Evolutionary conservation across 2,113 vertebrate genomes (phyloP).

Genomic region (Chascanopsetta lugubris): DNA sequence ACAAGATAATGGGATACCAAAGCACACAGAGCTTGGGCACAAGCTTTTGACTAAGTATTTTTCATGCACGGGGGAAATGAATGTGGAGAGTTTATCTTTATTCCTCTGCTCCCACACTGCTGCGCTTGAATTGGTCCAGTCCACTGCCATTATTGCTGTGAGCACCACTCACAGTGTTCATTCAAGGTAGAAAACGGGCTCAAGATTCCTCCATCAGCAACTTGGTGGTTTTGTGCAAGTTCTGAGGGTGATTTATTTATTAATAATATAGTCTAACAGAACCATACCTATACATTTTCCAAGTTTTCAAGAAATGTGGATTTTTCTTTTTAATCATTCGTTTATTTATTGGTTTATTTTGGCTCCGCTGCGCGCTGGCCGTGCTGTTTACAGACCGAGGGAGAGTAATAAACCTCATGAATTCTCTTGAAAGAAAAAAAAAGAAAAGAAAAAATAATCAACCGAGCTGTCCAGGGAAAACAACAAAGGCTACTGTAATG

Average conservation of each 20-base stretch:
- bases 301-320: constrained; percentile 14
- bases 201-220: constrained; percentile 17
- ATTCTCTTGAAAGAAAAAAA: constrained; percentile 61
- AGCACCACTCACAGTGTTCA: constrained; percentile 43
- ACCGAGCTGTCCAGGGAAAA: constrained; percentile 63
- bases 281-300: constrained; percentile 9
- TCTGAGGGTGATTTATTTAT: neutral
- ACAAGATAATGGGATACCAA: constrained; percentile 59
- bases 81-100: constrained; percentile 63
- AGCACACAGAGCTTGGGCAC: constrained; percentile 30
- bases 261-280: constrained; percentile 31
- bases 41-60: constrained; percentile 36
- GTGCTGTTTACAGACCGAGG: constrained; percentile 54
- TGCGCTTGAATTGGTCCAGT: constrained; percentile 36
- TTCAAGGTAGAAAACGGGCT: constrained; percentile 45
- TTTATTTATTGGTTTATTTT: constrained; percentile 56
- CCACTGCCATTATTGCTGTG: constrained; percentile 56
- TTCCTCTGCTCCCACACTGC: constrained; percentile 40
- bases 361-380: constrained; percentile 15
- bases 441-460: constrained; percentile 64
- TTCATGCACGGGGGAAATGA: constrained; percentile 48
- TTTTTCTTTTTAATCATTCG: constrained; percentile 24
- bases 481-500: constrained; percentile 70
- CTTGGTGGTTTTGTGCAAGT: neutral
- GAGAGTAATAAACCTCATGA: constrained; percentile 58